phyloP scores from a whole-genome alignment of 2,797 vertebrate species.

The Caiman crocodilus region DNA sequence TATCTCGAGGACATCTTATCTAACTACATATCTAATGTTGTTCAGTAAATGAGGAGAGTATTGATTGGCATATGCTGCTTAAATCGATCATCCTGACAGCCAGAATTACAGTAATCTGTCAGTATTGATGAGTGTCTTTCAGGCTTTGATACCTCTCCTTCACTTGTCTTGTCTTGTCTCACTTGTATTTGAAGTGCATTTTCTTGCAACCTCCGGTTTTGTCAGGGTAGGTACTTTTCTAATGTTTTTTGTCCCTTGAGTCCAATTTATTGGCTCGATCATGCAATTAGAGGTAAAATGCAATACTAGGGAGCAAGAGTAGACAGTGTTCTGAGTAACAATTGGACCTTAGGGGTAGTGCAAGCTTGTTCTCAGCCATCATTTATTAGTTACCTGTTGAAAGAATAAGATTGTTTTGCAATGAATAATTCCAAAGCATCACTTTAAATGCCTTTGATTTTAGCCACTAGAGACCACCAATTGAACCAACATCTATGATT shows the following conservation, averaged over 20 bases:
- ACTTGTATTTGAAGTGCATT: conserved; percentile 82
- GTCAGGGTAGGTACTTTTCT: conserved; percentile 77
- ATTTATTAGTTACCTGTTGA: conserved; percentile 80
- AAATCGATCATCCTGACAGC: conserved; percentile 97
- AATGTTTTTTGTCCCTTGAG: conserved; percentile 69
- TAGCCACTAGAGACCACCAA: conserved; percentile 54
- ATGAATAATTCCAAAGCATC: conserved; percentile 77
- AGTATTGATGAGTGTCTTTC: conserved; percentile 95
- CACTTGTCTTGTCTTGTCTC: conserved; percentile 78
- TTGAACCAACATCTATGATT: conserved; percentile 45
- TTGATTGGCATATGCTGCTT: conserved; percentile 95
- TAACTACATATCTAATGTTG: conserved; percentile 84
- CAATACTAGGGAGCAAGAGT: conserved; percentile 71
- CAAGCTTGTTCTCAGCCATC: conserved; percentile 70
- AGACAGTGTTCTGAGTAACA: conserved; percentile 71
- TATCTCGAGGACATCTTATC: conserved; percentile 79
- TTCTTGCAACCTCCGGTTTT: conserved; percentile 81
- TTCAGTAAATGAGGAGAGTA: conserved; percentile 91
- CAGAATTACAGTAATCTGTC: conserved; percentile 99
- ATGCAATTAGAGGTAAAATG: conserved; percentile 81
- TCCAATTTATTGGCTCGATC: conserved; percentile 83
- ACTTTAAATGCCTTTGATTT: conserved; percentile 78
- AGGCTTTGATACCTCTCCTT: conserved; percentile 82
- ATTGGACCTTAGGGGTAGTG: conserved; percentile 68
- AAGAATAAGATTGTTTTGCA: conserved; percentile 69